Conservation (phyloP, 2,113 vertebrate species). For the Sinocyclocheilus rhinocerous region DNA sequence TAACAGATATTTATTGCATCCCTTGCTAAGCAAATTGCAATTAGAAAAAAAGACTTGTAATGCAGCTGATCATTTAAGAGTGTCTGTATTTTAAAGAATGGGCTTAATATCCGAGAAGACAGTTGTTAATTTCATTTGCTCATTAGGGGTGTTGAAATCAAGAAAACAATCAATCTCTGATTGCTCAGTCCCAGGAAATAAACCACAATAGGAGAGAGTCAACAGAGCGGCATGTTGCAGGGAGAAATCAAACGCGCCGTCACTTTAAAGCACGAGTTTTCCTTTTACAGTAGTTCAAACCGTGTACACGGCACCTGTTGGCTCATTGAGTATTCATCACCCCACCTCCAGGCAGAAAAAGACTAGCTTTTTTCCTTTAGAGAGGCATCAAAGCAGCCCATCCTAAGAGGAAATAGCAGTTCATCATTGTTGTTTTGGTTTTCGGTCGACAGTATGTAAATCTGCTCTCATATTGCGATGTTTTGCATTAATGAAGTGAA, state of each 20-base stretch:
- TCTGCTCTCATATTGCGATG: conserved; percentile 56
- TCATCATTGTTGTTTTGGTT: conserved; percentile 68
- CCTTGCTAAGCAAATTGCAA: conserved; percentile 23
- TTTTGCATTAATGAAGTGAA: conserved; percentile 70
- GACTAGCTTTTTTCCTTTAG: conserved; percentile 54
- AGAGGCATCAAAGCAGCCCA: conserved; percentile 63
- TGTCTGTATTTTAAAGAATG: conserved; percentile 18
- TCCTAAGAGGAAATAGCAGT: conserved; percentile 57
- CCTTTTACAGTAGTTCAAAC: conserved; percentile 61
- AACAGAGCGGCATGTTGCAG: conserved; percentile 11
- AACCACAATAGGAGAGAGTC: not conserved
- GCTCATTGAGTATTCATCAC: conserved; percentile 32
- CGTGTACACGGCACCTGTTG: conserved; percentile 54
- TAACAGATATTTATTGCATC: conserved; percentile 24
- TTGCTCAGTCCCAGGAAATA: conserved; percentile 7
- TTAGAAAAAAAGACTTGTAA: conserved; percentile 15
- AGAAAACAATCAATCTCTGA: conserved; percentile 27
- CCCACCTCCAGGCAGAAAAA: not conserved
- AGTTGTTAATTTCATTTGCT: conserved; percentile 21
- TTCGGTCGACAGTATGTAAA: conserved; percentile 67
- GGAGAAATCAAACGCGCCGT: conserved; percentile 21
- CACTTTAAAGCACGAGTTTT: conserved; percentile 40
- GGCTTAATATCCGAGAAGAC: conserved; percentile 20
- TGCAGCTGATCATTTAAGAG: conserved; percentile 30
- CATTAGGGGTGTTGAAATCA: conserved; percentile 18